Evolutionary conservation across 2,888 invertebrate genomes (phyloP), one percentile per base, ranked within the genome.

Genomic region (Metellina segmentata): DNA sequence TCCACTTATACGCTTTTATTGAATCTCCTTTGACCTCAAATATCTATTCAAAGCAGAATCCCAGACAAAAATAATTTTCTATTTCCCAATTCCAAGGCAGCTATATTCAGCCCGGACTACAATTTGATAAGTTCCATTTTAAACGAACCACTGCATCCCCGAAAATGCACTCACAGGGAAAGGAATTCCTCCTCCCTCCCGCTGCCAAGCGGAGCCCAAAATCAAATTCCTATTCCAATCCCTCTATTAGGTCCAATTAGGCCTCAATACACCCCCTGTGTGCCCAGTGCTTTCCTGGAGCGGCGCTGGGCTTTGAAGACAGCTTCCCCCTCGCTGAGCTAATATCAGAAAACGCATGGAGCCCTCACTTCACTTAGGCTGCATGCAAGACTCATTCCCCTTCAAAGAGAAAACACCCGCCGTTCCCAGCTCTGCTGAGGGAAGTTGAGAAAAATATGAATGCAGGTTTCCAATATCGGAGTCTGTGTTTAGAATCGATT

Each of bases 201-300:
- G 13, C n/a, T 11, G 61, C 13, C 13, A 49, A 48, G 48, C 81
- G 13, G 8, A 11, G 72, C 13, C n/a, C n/a, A 71, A 74, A 75
- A 85, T 85, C 75, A 48, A 85, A 85, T 85, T 85, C 85, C 85
- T 77, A 85, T 85, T 75, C 61, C 20, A 53, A 75, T 19, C 61
- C 75, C 74, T 20, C 85, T 85, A 85, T 85, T 85, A 85, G 19
- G 85, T 85, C 85, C 85, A 85, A 85, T 85, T 85, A 85, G 75
- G 53, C 51, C 49, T 20, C 75, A 61, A 85, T 48, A 61, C 48
- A 53, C 75, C 75, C 75, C 69, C 75, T 52, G 13, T 53, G 81
- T 19, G 34, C 69, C 81, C 81, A 81, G 7, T 72, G 83, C 52
- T 51, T 51, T 72, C 83, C 83, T 61, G 69, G n/a, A 19, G 85